Percentiles rank a stretch among this genome's conserved stretches.
phyloP scores from a whole-genome alignment of 2,888 invertebrate species.

The Melipona bicolor region DNA sequence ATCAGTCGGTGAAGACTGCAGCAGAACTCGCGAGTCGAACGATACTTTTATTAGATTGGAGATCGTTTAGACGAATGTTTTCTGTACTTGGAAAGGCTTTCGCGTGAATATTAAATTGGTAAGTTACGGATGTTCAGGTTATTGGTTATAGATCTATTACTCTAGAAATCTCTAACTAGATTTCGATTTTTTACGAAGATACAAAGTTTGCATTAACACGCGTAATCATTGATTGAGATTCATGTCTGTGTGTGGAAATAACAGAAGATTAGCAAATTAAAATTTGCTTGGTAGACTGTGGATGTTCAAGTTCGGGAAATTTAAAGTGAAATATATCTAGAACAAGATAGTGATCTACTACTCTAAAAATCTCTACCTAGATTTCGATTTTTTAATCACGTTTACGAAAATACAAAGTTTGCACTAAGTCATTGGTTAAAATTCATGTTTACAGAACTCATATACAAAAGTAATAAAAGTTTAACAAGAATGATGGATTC shows the following conservation, averaged over 20 bases:
- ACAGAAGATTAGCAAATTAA: no score
- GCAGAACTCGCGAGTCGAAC: not conserved
- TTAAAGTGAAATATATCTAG: no score
- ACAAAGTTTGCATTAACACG: not conserved
- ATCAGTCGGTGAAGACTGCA: conserved; percentile 31
- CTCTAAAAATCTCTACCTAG: no score
- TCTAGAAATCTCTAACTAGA: no score
- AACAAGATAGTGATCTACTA: no score
- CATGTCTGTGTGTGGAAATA: not conserved
- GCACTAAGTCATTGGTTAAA: no score
- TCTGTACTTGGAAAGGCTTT: not conserved
- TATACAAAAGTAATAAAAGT: no score
- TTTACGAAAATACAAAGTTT: not conserved
- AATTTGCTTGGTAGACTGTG: no score
- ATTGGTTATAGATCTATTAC: no score
- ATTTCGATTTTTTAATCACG: not conserved
- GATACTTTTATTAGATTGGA: not conserved
- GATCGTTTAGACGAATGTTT: not conserved
- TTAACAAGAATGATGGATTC: no score
- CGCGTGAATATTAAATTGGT: not conserved
- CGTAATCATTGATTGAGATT: not conserved
- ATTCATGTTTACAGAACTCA: no score
- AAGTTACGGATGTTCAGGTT: not conserved
- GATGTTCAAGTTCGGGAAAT: no score
- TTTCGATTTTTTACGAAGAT: not conserved